phyloP scores from a whole-genome alignment of 2,797 vertebrate genomes.

The Neopelma chrysocephalum region DNA sequence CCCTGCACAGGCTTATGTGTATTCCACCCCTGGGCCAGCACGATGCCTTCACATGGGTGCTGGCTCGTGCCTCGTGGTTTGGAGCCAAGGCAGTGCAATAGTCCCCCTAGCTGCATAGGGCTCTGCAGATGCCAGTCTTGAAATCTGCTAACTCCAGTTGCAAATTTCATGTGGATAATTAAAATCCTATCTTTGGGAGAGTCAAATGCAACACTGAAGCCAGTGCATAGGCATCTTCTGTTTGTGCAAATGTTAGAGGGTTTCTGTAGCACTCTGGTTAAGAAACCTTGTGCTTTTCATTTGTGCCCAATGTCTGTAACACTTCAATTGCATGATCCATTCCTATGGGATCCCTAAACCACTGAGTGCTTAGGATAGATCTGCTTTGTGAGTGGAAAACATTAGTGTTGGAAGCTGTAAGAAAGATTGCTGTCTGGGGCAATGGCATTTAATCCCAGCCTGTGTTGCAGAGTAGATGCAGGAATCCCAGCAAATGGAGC shows the following conservation, averaged over 20 bases:
- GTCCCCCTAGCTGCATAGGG: not conserved
- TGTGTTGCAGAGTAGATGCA: not conserved
- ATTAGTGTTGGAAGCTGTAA: not conserved
- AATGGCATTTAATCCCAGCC: not conserved
- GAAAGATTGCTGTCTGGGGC: not conserved
- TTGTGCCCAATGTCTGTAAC: not conserved
- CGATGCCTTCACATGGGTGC: not conserved
- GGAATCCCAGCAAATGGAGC: not conserved
- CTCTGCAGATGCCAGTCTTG: not conserved
- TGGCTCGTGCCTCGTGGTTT: fast-evolving
- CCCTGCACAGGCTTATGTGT: not conserved
- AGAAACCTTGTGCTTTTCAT: not conserved
- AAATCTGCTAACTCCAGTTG: not conserved
- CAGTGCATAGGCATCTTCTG: not conserved
- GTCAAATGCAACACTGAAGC: not conserved
- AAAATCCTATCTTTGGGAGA: not conserved
- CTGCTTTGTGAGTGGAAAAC: not conserved
- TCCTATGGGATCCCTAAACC: not conserved
- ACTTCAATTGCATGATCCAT: not conserved
- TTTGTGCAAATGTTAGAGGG: not conserved
- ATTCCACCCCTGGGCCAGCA: not conserved
- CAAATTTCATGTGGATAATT: not conserved
- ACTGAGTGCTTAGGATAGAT: not conserved
- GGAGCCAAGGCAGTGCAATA: not conserved
- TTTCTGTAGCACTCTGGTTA: not conserved